Conservation (phyloP, 2,113 vertebrate genomes). For the Archocentrus centrarchus region DNA sequence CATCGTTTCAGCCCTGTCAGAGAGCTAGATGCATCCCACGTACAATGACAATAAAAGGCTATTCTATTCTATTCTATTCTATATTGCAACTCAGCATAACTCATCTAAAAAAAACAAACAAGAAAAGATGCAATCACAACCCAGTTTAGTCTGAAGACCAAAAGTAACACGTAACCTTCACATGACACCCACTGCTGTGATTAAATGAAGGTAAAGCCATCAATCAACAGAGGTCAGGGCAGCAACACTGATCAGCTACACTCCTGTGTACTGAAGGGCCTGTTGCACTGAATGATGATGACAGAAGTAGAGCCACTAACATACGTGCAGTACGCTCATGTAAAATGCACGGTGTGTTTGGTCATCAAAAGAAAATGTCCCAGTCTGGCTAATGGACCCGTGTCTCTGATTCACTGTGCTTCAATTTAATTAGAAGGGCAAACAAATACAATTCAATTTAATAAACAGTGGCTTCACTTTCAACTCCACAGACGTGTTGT, state of each 20-base stretch:
- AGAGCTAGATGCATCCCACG: neutral
- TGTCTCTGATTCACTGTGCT: conserved; percentile 14
- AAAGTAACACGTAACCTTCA: neutral
- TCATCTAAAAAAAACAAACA: neutral
- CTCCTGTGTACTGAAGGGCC: neutral
- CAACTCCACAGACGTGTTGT: conserved; percentile 2
- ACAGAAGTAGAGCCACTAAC: neutral
- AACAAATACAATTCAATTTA: conserved; percentile 21
- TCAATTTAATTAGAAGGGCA: conserved; percentile 20
- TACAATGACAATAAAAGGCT: no score
- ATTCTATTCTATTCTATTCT: no score
- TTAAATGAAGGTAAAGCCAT: neutral
- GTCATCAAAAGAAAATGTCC: conserved; percentile 1
- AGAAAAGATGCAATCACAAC: neutral
- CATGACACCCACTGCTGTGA: neutral
- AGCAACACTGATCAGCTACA: neutral
- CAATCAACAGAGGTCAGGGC: neutral
- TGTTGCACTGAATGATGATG: neutral
- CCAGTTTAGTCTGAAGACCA: neutral
- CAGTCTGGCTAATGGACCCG: neutral
- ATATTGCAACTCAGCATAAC: neutral
- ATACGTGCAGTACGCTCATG: neutral
- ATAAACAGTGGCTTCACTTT: neutral
- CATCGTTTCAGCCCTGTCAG: neutral
- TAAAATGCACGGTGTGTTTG: neutral